A percentile compares a stretch with the other conserved stretches of the same genome.
Evolutionary conservation across 1,140 invertebrate species (phyloP).

Genomic region (Aphidius gifuensis): DNA sequence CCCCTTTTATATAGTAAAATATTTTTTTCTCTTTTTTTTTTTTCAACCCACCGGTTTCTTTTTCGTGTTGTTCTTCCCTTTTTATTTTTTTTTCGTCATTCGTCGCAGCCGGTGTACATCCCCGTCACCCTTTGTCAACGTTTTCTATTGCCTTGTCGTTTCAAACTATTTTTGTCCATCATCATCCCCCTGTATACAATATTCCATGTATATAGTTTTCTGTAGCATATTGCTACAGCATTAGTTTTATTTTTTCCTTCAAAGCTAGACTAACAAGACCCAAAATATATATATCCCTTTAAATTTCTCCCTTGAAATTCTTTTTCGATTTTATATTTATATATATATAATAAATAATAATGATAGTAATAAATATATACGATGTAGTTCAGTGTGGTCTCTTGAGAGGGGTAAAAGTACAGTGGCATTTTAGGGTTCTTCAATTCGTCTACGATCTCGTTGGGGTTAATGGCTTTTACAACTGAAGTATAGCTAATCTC

Average conservation of each 20-base stretch:
- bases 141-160: slow-evolving; percentile 13
- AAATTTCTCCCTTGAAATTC: background rate
- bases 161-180: background rate
- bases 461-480: slow-evolving; percentile 14
- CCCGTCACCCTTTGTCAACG: slow-evolving; percentile 11
- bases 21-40: too few species aligned
- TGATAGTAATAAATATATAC: too few species aligned
- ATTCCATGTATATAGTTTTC: background rate
- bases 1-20: too few species aligned
- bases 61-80: slow-evolving; percentile 12
- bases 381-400: too few species aligned
- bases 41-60: background rate
- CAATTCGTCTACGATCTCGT: too few species aligned
- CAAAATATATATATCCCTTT: slow-evolving; percentile 4
- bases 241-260: too few species aligned
- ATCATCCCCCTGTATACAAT: background rate
- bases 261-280: background rate
- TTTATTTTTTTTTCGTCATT: slow-evolving; percentile 4
- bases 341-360: too few species aligned
- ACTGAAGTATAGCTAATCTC: background rate
- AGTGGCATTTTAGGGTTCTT: too few species aligned
- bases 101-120: slow-evolving; percentile 18
- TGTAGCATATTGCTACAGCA: too few species aligned
- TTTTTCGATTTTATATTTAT: too few species aligned
- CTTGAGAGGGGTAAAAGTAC: too few species aligned